Evolutionary conservation across 2,888 invertebrate genomes (phyloP), one percentile per base, ranked within the genome.

Genomic region (Drosophila mimetica): DNA sequence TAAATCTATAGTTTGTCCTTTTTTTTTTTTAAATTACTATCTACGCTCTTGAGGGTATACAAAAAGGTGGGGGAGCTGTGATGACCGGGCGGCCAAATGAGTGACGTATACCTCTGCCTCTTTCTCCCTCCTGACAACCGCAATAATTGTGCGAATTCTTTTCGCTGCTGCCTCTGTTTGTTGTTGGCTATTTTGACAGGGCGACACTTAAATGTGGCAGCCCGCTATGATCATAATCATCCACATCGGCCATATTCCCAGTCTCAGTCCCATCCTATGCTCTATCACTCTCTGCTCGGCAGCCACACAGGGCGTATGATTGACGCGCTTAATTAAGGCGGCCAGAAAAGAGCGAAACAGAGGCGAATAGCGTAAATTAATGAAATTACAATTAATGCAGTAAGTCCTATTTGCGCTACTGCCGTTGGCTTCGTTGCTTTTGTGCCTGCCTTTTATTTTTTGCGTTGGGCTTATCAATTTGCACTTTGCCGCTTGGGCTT

Each of bases 321-420:
- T 86, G 81, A 79, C 76, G 70, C 66, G 71, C 70, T 65, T 83
- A 81, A 81, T 81, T 86, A 79, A 75, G 75, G 79, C 52, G 59
- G 41, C 39, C 37, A 46, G 44, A 39, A 42, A 41, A 28, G 46
- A 52, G 47, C 36, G 34, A 37, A 71, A 36, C 71, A 22, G 66
- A 65, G 61, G 42, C 58, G 55, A 64, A 34, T 28, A 54, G 70
- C 53, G 48, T 67, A 81, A 81, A 84, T 83, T 83, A 86, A 83
- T 86, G 76, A 71, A 86, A 84, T 87, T 84, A 76, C 78, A 83
- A 86, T 86, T 86, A 69, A 76, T 86, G 80, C 77, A 75, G 59
- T 64, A 37, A 60, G 70, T 50, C 47, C 71, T 70, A 20, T 67
- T 73, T 42, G 25, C 22, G 47, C 30, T n/a, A 11, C 18, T 42